Evolutionary conservation across 2,888 invertebrate genomes (phyloP), one percentile per base, ranked within the genome.

Genomic region (Stegana nigrithorax): DNA sequence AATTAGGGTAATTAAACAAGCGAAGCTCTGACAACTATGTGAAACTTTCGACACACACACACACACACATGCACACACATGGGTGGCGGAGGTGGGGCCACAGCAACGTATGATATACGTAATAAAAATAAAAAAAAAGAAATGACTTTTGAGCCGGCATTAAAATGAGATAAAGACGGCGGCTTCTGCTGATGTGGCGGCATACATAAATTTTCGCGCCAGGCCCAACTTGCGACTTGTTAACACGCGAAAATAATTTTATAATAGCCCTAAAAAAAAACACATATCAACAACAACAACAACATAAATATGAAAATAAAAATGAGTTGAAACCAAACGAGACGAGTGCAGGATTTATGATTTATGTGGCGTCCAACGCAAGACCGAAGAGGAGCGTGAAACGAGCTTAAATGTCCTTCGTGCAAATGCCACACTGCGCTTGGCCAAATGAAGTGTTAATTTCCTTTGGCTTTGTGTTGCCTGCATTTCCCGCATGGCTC

Each of bases 1-100:
- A 84, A 84, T 84, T 84, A 82, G 81, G 78, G 81, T 82, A 83
- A 84, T 84, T 83, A 83, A 81, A 81, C 81, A 83, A 72, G 73
- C 71, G 72, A 81, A 70, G 74, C 39, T 39, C 82, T 83, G 83
- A 83, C 83, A 84, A 81, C 78, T 80, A 76, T 80, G 78, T 80
- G 80, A 81, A 83, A 82, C 81, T 71, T 69, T 78, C 32, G 8
- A 19, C 10, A 17, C 14, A 32, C n/a, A 47, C 23, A 8, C 6
- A 47, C 56, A 42, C n/a, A 23, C 44, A 10, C 17, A 55, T 50
- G 26, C 10, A 21, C 25, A 62, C 14, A 8, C 17, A 62, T 14
- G 32, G 23, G 50, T 7, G 23, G 23, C 14, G 21, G 21, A 59
- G 17, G 47, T 7, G 29, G 3, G 19, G 21, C n/a, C 4, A 55